These are phyloP conservation scores for Naso thynnoides DNA, from an alignment of 2,797 vertebrate species.

Conservation along the genomic window DNA sequence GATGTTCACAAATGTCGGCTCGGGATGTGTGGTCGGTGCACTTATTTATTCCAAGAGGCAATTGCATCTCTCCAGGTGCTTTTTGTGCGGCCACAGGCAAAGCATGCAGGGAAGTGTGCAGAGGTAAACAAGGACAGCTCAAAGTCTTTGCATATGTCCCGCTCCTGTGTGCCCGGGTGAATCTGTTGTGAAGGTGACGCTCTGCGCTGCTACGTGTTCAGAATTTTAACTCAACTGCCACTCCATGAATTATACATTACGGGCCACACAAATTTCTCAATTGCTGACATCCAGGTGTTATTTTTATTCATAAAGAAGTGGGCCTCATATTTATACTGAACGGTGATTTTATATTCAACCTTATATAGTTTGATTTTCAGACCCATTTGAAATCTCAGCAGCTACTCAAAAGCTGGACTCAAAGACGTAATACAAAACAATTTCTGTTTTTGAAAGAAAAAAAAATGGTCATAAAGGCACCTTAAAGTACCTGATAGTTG, in stretches of 20 bases:
- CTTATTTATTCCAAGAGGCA: constrained; percentile 78
- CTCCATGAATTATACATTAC: constrained; percentile 24
- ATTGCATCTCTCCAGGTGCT: constrained; percentile 62
- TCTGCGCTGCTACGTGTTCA: constrained; percentile 44
- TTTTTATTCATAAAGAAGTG: constrained; percentile 6
- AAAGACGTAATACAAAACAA: background rate
- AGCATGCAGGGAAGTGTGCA: constrained; percentile 49
- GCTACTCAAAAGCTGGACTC: background rate
- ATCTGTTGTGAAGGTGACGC: constrained; percentile 75
- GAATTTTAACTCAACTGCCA: constrained; percentile 52
- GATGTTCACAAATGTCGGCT: constrained; percentile 48
- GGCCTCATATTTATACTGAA: background rate
- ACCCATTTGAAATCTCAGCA: constrained; percentile 1
- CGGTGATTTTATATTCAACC: constrained; percentile 1
- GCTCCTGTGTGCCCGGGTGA: constrained; percentile 59
- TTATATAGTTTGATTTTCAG: background rate
- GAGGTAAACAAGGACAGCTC: constrained; percentile 80
- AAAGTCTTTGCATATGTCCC: constrained; percentile 71
- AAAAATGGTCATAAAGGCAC: background rate
- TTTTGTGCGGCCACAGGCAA: constrained; percentile 65
- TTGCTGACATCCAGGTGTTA: constrained; percentile 3
- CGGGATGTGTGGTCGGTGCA: constrained; percentile 35
- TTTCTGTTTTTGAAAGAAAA: background rate
- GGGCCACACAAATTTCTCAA: constrained; percentile 5
- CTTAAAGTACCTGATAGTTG: background rate